phyloP scores from a whole-genome alignment of 2,888 invertebrate genomes.

The Coremacera marginata region DNA sequence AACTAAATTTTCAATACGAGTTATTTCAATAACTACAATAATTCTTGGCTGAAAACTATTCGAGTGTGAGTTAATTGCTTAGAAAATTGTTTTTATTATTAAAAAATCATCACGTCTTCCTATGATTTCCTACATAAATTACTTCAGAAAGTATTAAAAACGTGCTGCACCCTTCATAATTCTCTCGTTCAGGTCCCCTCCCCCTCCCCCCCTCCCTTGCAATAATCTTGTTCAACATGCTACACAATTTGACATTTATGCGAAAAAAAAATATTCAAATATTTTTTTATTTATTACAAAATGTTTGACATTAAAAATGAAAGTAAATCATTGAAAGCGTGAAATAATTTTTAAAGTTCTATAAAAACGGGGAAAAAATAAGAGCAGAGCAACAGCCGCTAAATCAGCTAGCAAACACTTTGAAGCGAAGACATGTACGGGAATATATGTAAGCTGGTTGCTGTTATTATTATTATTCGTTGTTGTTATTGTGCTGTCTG shows the following conservation, averaged over 20 bases:
- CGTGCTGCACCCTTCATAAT: neutral
- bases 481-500: constrained; percentile 16
- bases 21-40: too few species aligned
- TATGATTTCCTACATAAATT: too few species aligned
- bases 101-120: too few species aligned
- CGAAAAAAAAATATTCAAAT: constrained; percentile 14
- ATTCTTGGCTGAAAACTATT: too few species aligned
- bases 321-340: constrained; percentile 44
- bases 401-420: neutral
- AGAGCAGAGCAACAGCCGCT: neutral
- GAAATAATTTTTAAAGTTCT: constrained; percentile 42
- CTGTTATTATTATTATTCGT: neutral
- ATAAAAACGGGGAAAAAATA: constrained; percentile 1
- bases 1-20: too few species aligned
- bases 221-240: neutral
- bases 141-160: neutral
- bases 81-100: too few species aligned
- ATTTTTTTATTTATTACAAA: constrained; percentile 39
- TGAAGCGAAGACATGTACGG: neutral
- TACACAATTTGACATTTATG: constrained; percentile 38
- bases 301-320: constrained; percentile 43
- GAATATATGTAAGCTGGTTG: neutral
- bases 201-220: neutral
- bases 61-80: too few species aligned
- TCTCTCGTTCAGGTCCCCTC: neutral